Conservation (phyloP, 2,797 vertebrate species). For the Tiaroga cobitis region DNA sequence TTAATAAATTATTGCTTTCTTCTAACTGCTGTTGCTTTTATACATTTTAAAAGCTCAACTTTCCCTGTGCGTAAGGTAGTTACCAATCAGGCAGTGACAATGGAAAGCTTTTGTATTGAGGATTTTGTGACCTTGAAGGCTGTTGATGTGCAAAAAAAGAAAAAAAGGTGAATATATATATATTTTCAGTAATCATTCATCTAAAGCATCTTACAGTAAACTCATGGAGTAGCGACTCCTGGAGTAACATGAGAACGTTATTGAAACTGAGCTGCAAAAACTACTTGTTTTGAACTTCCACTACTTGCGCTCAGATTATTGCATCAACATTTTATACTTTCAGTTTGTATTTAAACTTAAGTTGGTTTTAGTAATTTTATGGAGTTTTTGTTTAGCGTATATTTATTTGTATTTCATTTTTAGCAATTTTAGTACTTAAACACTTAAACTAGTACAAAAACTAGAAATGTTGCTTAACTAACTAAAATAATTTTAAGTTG, state of each 20-base stretch:
- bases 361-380: too few species aligned
- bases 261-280: not conserved
- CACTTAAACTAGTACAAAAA: too few species aligned
- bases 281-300: not conserved
- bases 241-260: not conserved
- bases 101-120: constrained; percentile 21
- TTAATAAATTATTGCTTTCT: constrained; percentile 69
- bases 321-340: too few species aligned
- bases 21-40: constrained; percentile 71
- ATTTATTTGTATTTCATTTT: not conserved
- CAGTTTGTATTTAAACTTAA: too few species aligned
- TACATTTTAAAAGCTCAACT: constrained; percentile 72
- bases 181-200: too few species aligned
- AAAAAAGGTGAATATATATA: not conserved
- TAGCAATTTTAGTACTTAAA: not conserved
- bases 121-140: not conserved
- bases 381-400: not conserved
- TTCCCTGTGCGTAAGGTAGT: constrained; percentile 69
- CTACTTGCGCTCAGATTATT: too few species aligned
- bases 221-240: too few species aligned
- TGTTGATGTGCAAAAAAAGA: not conserved
- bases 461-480: too few species aligned
- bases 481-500: not conserved
- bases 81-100: constrained; percentile 61
- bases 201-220: too few species aligned